Conservation (phyloP, 2,113 vertebrate species). For the Xiphophorus hellerii region DNA sequence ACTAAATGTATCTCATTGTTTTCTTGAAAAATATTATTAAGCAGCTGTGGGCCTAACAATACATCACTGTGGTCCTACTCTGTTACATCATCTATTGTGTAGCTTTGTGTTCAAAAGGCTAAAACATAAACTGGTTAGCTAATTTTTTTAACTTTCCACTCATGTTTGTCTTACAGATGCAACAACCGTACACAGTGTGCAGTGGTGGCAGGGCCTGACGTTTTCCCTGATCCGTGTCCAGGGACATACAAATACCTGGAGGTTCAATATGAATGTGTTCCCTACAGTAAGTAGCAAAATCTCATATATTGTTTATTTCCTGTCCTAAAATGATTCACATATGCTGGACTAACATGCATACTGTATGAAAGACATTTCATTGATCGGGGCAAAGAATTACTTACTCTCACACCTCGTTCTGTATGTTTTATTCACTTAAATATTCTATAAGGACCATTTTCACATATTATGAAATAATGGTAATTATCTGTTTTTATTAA, state of each 20-base stretch:
- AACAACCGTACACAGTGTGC: conserved; percentile 87
- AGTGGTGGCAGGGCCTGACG: conserved; percentile 95
- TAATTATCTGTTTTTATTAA: neutral
- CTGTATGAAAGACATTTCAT: neutral
- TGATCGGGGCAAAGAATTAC: neutral
- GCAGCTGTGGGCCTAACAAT: too few relatives aligned
- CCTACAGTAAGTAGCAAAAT: conserved; percentile 72
- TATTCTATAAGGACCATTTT: neutral
- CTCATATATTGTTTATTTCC: neutral
- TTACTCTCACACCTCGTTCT: neutral
- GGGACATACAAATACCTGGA: conserved; percentile 98
- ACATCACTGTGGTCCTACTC: too few relatives aligned
- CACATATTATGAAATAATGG: neutral
- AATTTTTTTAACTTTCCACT: neutral
- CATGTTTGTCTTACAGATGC: conserved; percentile 69
- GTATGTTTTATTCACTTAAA: neutral
- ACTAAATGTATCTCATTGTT: neutral
- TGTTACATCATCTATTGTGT: neutral
- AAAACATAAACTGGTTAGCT: neutral
- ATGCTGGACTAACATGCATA: neutral
- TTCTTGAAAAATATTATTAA: neutral
- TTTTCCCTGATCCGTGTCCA: conserved; percentile 96
- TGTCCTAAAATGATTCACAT: neutral
- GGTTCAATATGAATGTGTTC: conserved; percentile 86
- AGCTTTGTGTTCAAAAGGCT: neutral